These are phyloP conservation scores for Coregonus clupeaformis DNA, from an alignment of 2,113 vertebrate species.

Conservation along the genomic window DNA sequence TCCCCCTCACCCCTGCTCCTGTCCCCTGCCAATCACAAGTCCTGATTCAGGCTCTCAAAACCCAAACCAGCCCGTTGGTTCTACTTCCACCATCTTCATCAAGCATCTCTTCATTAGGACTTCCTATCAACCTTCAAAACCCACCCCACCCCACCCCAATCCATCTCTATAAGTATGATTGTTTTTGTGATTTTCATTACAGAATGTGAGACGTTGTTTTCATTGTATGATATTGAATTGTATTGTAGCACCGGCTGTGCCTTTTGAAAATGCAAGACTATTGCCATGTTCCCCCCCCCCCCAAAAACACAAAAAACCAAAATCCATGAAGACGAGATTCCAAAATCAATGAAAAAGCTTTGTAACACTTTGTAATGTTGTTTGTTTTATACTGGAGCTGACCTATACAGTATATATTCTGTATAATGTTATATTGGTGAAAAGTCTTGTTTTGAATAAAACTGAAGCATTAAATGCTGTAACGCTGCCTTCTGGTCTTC, in stretches of 20 bases:
- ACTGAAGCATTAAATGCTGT: constrained; percentile 69
- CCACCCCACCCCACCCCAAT: too few relatives aligned
- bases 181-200: constrained; percentile 31
- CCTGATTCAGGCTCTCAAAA: constrained; percentile 76
- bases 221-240: constrained; percentile 72
- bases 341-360: constrained; percentile 75
- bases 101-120: neutral
- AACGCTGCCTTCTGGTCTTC: neutral
- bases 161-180: constrained; percentile 13
- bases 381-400: constrained; percentile 76
- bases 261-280: constrained; percentile 73
- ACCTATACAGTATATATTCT: constrained; percentile 70
- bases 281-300: constrained; percentile 77
- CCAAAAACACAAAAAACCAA: too few relatives aligned
- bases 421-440: constrained; percentile 84
- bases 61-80: neutral
- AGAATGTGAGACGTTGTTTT: constrained; percentile 77
- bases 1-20: constrained; percentile 87
- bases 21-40: constrained; percentile 85
- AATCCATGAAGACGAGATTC: constrained; percentile 75
- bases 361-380: constrained; percentile 68
- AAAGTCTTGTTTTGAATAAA: constrained; percentile 80
- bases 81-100: neutral
- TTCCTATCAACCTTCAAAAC: neutral
- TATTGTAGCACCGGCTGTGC: constrained; percentile 92